Percentiles rank a stretch among this genome's conserved stretches.
Conservation (phyloP, 2,888 invertebrate genomes). For the Lymantria monacha region DNA sequence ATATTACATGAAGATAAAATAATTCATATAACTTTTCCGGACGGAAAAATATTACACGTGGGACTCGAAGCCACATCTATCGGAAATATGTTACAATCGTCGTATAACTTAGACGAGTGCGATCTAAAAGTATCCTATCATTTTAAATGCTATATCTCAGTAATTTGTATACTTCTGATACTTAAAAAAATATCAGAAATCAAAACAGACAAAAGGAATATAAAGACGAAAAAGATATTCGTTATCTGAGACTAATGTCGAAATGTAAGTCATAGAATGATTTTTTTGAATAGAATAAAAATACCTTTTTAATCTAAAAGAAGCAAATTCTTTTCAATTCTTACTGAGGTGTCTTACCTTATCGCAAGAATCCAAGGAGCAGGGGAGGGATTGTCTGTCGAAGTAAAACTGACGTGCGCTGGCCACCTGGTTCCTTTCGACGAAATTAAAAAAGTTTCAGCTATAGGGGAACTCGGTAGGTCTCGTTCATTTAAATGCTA, state of each 20-base stretch:
- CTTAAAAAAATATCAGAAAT: neutral
- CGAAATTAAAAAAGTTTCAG: constrained; percentile 80
- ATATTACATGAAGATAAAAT: too few relatives aligned
- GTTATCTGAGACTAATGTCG: too few relatives aligned
- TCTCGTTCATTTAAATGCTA: constrained; percentile 76
- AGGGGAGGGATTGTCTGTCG: constrained; percentile 61
- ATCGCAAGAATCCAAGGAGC: constrained; percentile 45
- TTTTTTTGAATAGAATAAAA: neutral
- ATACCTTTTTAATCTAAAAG: constrained; percentile 56
- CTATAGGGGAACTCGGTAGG: constrained; percentile 61
- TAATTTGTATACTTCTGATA: too few relatives aligned
- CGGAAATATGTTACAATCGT: too few relatives aligned
- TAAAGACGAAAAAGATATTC: too few relatives aligned
- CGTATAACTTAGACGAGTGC: too few relatives aligned
- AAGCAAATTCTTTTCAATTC: constrained; percentile 53
- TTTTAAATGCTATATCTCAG: too few relatives aligned
- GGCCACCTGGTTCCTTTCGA: constrained; percentile 72
- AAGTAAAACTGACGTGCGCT: constrained; percentile 62
- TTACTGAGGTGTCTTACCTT: constrained; percentile 42
- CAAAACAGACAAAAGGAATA: neutral
- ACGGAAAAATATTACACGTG: too few relatives aligned
- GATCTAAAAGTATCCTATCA: too few relatives aligned
- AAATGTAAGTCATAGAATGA: too few relatives aligned
- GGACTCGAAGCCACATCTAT: too few relatives aligned
- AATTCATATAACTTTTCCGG: too few relatives aligned